These are phyloP conservation scores for Atherinosoma microstoma DNA, from an alignment of 2,797 vertebrate genomes.

Conservation along the genomic window DNA sequence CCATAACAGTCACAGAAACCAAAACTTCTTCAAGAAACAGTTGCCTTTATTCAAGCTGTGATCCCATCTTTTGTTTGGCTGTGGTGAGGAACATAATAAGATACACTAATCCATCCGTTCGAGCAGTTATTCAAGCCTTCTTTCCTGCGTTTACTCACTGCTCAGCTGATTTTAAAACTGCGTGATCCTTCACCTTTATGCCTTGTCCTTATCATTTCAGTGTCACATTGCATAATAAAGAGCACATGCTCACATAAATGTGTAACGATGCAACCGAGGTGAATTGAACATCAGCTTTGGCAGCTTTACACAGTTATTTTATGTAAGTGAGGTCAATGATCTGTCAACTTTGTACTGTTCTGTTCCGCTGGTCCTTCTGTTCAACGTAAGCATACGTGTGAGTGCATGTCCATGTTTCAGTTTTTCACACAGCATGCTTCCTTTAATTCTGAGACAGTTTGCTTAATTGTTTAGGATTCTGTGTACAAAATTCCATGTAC, in stretches of 20 bases:
- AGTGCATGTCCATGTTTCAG: background rate
- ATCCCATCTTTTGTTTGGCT: background rate
- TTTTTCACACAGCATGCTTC: background rate
- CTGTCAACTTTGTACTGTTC: constrained; percentile 56
- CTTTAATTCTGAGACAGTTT: background rate
- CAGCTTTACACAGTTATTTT: constrained; percentile 22
- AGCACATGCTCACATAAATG: constrained; percentile 27
- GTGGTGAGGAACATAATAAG: background rate
- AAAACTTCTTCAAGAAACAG: background rate
- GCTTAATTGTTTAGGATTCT: background rate
- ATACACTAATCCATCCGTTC: background rate
- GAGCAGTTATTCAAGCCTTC: background rate
- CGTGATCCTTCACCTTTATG: constrained; percentile 36
- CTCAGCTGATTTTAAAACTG: background rate
- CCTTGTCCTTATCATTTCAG: constrained; percentile 31
- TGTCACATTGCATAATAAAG: constrained; percentile 39
- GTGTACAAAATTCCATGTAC: background rate
- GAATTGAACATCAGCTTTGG: constrained; percentile 4
- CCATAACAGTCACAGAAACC: no score
- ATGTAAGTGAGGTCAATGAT: constrained; percentile 41
- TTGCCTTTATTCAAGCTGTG: background rate
- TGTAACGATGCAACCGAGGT: constrained; percentile 3
- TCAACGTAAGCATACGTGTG: background rate
- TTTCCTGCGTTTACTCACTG: background rate
- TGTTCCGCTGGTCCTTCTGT: constrained; percentile 3